phyloP scores from a whole-genome alignment of 2,113 vertebrate species.

The Bucco capensis region DNA sequence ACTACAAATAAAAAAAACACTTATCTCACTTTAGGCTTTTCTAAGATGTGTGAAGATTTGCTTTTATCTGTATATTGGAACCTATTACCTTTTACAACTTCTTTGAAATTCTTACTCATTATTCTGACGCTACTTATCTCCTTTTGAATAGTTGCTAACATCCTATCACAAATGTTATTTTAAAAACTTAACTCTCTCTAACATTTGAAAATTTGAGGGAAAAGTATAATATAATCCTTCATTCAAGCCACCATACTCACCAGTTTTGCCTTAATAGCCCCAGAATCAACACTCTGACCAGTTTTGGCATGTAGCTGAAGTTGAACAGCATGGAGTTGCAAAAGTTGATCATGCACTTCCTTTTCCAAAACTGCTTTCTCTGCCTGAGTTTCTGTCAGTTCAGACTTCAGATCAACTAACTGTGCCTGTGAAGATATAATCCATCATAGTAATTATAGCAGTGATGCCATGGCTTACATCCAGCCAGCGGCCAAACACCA shows the following conservation, averaged over 20 bases:
- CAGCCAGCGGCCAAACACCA: no score
- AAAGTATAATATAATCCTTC: neutral
- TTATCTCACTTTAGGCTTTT: neutral
- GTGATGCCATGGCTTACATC: neutral
- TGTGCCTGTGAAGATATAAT: slow-evolving; percentile 83
- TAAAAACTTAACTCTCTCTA: neutral
- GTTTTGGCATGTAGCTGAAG: slow-evolving; percentile 92
- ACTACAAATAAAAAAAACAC: neutral
- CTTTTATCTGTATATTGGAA: neutral
- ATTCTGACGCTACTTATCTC: neutral
- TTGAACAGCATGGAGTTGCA: slow-evolving; percentile 89
- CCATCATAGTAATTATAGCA: neutral
- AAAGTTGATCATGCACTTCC: slow-evolving; percentile 92
- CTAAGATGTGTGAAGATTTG: neutral
- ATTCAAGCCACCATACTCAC: slow-evolving; percentile 71
- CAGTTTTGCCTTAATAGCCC: slow-evolving; percentile 91
- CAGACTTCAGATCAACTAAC: slow-evolving; percentile 91
- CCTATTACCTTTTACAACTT: neutral
- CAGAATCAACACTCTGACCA: slow-evolving; percentile 87
- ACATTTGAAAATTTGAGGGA: neutral
- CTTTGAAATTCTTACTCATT: neutral
- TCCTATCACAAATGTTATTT: neutral
- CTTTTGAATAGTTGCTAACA: neutral
- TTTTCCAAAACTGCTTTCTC: slow-evolving; percentile 87
- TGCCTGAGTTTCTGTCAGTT: slow-evolving; percentile 89